phyloP scores from a whole-genome alignment of 1,140 invertebrate species.

The Euschistus heros region DNA sequence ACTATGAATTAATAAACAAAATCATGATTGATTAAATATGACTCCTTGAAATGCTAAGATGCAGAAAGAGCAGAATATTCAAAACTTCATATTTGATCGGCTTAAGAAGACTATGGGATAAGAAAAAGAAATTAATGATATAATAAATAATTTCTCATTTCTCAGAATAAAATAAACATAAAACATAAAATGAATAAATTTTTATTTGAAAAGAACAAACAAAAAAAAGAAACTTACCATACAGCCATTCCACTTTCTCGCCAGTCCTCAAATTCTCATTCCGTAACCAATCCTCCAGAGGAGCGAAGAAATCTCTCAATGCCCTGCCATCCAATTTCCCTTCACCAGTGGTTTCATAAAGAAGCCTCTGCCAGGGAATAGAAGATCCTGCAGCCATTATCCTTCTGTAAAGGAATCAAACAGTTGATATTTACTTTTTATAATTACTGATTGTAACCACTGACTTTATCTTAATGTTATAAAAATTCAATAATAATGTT shows the following conservation, averaged over 20 bases:
- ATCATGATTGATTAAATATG: too few relatives aligned
- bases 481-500: too few relatives aligned
- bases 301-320: slow-evolving; percentile 85
- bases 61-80: too few relatives aligned
- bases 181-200: not conserved
- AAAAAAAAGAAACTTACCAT: too few relatives aligned
- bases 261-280: slow-evolving; percentile 67
- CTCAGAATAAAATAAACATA: not conserved
- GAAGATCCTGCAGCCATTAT: slow-evolving; percentile 78
- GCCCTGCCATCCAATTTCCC: slow-evolving; percentile 66
- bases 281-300: slow-evolving; percentile 78
- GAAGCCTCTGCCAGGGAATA: slow-evolving; percentile 70
- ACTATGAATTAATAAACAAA: too few relatives aligned
- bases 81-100: too few relatives aligned
- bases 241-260: slow-evolving; percentile 71
- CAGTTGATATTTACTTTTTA: too few relatives aligned
- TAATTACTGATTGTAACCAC: too few relatives aligned
- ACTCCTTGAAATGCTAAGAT: too few relatives aligned
- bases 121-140: not conserved
- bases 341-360: slow-evolving; percentile 70
- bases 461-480: too few relatives aligned
- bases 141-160: not conserved
- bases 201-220: too few relatives aligned
- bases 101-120: too few relatives aligned
- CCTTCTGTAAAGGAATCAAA: slow-evolving; percentile 40